Evolutionary conservation across 2,888 invertebrate species (phyloP), one percentile per base, ranked within the genome.

Genomic region (Lithophane socia): DNA sequence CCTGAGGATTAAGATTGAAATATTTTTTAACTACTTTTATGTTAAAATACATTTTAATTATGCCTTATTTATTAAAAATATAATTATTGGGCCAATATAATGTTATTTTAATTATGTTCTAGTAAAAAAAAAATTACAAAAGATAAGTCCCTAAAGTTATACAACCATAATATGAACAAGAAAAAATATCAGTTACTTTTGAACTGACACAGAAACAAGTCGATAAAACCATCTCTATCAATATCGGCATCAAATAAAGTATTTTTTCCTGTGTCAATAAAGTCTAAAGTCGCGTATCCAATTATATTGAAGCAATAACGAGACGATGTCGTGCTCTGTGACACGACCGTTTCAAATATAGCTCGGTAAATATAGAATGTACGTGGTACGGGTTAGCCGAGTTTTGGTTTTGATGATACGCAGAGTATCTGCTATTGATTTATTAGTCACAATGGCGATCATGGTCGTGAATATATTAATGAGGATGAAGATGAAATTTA

Each of bases 331-430:
- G 94, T 93, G 90, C 91, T 92, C 92, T 93, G 95, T 94, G 95
- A 95, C 96, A 95, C 92, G 91, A 91, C 89, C 89, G 90, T 85
- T 88, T 86, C 93, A 95, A 94, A 95, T 94, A 94, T 96, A 96
- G 94, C 88, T 79, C 83, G 89, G 87, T 94, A 94, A 93, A 94
- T 93, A 93, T 95, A 95, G 94, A 90, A 86, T 91, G 91, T 92
- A 92, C 94, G 92, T 92, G 91, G 90, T 90, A 90, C 90, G 90
- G 91, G 90, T 89, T 87, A 88, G 87, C 84, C 73, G 87, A 76
- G 72, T 73, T 87, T 84, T 83, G 84, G 81, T 80, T 82, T 78
- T 86, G 87, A 87, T 87, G 82, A 86, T 88, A 84, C 84, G 56
- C 70, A 60, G 75, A 81, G 69, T 84, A 75, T 87, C 82, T 86